Evolutionary conservation across 2,888 invertebrate genomes (phyloP).

Genomic region (Mythimna lalbum): DNA sequence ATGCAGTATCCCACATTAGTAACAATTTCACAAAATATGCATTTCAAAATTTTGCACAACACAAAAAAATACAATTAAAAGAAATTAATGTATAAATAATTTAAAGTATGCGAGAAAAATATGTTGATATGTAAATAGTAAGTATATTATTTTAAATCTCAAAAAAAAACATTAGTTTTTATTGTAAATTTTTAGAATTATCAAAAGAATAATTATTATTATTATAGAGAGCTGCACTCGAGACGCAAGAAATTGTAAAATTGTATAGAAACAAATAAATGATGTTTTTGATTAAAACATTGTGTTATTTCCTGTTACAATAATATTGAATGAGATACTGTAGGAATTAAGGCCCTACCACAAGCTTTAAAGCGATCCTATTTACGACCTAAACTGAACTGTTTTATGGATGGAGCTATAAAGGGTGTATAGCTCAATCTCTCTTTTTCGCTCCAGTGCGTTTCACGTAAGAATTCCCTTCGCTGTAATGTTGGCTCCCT

Average conservation of each 20-base stretch:
- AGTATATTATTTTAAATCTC: conserved; percentile 66
- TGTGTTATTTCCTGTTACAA: conserved; percentile 57
- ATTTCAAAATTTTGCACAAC: conserved; percentile 53
- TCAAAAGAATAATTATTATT: conserved; percentile 61
- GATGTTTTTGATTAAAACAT: conserved; percentile 79
- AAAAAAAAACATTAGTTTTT: conserved; percentile 62
- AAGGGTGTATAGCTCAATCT: too few relatives aligned
- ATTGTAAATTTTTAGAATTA: conserved; percentile 75
- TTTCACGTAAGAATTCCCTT: too few relatives aligned
- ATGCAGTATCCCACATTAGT: conserved; percentile 51
- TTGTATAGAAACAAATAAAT: conserved; percentile 87
- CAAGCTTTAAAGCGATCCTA: too few relatives aligned
- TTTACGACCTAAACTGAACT: too few relatives aligned
- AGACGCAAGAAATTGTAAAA: conserved; percentile 81
- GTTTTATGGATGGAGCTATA: too few relatives aligned
- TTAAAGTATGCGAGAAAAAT: conserved; percentile 64
- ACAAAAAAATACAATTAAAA: conserved; percentile 37
- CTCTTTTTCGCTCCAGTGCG: too few relatives aligned
- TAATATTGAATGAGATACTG: too few relatives aligned
- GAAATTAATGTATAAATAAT: conserved; percentile 59
- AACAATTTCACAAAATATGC: conserved; percentile 38
- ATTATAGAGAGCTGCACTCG: conserved; percentile 81
- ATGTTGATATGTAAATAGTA: conserved; percentile 79
- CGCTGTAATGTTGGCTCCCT: too few relatives aligned
- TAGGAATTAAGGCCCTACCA: too few relatives aligned